These are phyloP conservation scores for Cantharis flavilabris DNA, from an alignment of 2,888 invertebrate genomes.

Conservation along the genomic window DNA sequence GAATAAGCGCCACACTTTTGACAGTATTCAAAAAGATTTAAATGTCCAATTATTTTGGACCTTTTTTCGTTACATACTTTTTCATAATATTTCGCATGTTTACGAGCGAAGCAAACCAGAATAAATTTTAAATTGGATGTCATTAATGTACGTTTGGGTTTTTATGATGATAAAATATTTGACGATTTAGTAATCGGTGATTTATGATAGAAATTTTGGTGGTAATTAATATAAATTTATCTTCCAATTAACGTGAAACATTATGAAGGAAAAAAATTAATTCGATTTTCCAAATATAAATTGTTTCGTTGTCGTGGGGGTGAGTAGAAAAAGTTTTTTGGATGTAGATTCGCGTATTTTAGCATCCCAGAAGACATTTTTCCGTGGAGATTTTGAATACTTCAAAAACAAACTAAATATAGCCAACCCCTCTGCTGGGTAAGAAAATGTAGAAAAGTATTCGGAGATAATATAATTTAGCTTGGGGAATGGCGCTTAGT, in stretches of 20 bases:
- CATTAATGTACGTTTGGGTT: background rate
- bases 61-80: background rate
- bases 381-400: slow-evolving; percentile 10
- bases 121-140: background rate
- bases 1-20: background rate
- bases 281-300: background rate
- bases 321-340: background rate
- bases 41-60: background rate
- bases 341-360: background rate
- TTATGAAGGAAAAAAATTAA: background rate
- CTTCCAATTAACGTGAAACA: background rate
- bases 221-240: background rate
- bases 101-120: background rate
- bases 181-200: background rate
- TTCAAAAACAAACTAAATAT: slow-evolving; percentile 24
- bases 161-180: background rate
- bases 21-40: background rate
- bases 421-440: slow-evolving; percentile 17
- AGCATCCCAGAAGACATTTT: slow-evolving; percentile 17
- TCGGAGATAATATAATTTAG: slow-evolving; percentile 25
- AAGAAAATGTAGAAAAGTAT: slow-evolving; percentile 20
- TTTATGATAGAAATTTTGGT: background rate
- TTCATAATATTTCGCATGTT: background rate
- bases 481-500: slow-evolving; percentile 13
- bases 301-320: background rate